Conservation (phyloP, 2,797 vertebrate species). For the Pseudomugil tenellus region DNA sequence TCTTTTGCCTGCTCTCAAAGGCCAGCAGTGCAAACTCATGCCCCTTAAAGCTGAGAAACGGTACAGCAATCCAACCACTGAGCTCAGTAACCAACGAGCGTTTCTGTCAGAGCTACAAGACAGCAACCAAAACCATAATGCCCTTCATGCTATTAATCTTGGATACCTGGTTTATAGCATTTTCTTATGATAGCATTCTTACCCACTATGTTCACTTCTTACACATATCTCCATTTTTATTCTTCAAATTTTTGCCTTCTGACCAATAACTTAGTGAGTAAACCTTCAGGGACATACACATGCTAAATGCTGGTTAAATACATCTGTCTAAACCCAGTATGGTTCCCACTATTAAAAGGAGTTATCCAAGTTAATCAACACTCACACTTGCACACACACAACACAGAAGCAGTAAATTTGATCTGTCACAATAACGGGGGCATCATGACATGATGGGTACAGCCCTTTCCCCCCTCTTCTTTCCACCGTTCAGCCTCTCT, state of each 20-base stretch:
- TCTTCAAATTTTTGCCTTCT: slow-evolving; percentile 1
- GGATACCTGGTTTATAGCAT: background rate
- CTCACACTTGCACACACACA: slow-evolving; percentile 67
- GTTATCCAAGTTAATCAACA: slow-evolving; percentile 67
- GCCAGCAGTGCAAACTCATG: slow-evolving; percentile 63
- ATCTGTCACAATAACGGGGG: slow-evolving; percentile 79
- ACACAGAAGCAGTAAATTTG: slow-evolving; percentile 57
- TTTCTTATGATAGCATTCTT: background rate
- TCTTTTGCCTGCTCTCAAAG: slow-evolving; percentile 80
- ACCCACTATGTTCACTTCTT: background rate
- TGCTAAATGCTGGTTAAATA: slow-evolving; percentile 76
- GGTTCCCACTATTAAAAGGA: slow-evolving; percentile 54
- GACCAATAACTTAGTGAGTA: slow-evolving; percentile 47
- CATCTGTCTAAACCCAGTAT: slow-evolving; percentile 74
- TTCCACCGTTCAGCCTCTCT: slow-evolving; percentile 61
- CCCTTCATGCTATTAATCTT: background rate
- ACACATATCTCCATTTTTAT: background rate
- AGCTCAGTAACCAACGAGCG: slow-evolving; percentile 48
- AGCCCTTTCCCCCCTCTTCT: slow-evolving; percentile 43
- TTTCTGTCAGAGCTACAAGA: slow-evolving; percentile 31
- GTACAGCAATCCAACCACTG: slow-evolving; percentile 49
- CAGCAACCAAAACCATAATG: slow-evolving; percentile 26
- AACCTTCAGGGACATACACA: slow-evolving; percentile 48
- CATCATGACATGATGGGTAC: slow-evolving; percentile 79
- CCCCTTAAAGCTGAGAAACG: slow-evolving; percentile 69